phyloP scores from a whole-genome alignment of 2,113 vertebrate genomes.

The Nanorana parkeri region DNA sequence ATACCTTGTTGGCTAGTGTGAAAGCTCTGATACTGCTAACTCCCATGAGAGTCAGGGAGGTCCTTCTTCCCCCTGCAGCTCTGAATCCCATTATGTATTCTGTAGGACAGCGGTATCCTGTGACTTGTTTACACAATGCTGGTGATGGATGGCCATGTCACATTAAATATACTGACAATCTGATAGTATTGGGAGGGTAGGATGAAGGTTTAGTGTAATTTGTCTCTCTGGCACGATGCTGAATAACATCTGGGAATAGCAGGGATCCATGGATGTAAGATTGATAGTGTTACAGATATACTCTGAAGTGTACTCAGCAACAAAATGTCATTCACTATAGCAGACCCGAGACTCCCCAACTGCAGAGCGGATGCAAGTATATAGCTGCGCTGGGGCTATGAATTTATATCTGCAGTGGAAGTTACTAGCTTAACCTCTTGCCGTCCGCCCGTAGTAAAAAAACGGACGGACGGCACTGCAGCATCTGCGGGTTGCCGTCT shows the following conservation, averaged over 20 bases:
- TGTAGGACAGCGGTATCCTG: neutral
- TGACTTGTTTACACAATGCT: neutral
- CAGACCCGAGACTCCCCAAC: neutral
- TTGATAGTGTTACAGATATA: neutral
- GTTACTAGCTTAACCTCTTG: too few species aligned
- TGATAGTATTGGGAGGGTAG: neutral
- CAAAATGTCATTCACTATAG: neutral
- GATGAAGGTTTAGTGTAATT: neutral
- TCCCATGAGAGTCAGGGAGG: neutral
- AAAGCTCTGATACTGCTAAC: neutral
- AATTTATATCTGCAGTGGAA: too few species aligned
- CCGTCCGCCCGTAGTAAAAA: too few species aligned
- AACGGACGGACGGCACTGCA: too few species aligned
- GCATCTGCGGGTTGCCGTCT: too few species aligned
- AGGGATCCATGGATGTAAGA: neutral
- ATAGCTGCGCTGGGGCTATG: too few species aligned
- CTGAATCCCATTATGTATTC: neutral
- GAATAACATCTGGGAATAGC: neutral
- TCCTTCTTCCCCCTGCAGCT: neutral
- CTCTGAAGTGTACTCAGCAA: neutral
- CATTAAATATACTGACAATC: slow-evolving; percentile 8
- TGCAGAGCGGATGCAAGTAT: too few species aligned
- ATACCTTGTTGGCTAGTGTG: too few species aligned
- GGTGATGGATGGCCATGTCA: slow-evolving; percentile 24
- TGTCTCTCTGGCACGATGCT: neutral